Evolutionary conservation across 1,140 invertebrate species (phyloP).

Genomic region (Drosophila truncata): DNA sequence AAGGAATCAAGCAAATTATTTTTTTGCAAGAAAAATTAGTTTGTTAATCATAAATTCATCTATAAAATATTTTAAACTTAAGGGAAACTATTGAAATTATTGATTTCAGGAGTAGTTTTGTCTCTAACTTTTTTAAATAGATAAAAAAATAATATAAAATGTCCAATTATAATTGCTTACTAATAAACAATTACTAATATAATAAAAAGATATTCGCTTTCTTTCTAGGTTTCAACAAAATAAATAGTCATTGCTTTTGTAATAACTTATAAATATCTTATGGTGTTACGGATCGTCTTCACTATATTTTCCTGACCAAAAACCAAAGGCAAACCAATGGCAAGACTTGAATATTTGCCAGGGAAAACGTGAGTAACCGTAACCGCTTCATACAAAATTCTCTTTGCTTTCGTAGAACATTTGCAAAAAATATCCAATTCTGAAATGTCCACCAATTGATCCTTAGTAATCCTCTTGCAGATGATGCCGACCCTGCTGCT

Average conservation of each 20-base stretch:
- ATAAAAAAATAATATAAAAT: neutral
- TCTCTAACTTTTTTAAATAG: neutral
- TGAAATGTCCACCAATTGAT: conserved; percentile 18
- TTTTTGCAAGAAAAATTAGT: neutral
- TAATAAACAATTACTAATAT: neutral
- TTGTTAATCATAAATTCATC: too few relatives aligned
- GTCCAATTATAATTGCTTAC: neutral
- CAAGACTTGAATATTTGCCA: neutral
- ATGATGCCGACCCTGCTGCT: conserved; percentile 61
- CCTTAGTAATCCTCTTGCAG: conserved; percentile 70
- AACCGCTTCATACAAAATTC: conserved; percentile 6
- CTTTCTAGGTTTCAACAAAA: neutral
- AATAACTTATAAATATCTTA: neutral
- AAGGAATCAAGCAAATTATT: neutral
- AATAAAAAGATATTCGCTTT: neutral
- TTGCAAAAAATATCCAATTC: conserved; percentile 3
- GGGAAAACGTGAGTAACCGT: neutral
- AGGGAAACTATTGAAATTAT: neutral
- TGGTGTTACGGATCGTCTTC: neutral
- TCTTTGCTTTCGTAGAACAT: conserved; percentile 2
- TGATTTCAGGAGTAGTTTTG: neutral
- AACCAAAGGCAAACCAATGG: neutral
- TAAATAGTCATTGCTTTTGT: neutral
- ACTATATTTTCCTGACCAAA: neutral
- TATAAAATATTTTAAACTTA: neutral